Evolutionary conservation across 2,113 vertebrate genomes (phyloP).

Genomic region (Coracopsis vasa): DNA sequence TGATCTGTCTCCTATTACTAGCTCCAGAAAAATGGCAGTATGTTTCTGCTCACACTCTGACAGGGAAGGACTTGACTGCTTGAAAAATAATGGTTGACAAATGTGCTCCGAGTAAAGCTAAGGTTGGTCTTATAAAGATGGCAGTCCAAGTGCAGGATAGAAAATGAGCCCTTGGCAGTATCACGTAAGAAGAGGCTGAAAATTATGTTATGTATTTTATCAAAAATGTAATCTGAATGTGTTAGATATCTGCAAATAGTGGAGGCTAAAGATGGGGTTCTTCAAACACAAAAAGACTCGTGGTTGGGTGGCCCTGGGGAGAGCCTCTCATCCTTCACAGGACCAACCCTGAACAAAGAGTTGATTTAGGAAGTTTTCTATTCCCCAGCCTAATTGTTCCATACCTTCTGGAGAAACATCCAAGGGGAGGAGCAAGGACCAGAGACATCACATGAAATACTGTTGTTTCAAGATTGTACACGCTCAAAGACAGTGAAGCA

Average conservation of each 20-base stretch:
- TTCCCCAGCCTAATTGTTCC: not conserved
- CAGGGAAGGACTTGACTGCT: not conserved
- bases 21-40: slow-evolving; percentile 22
- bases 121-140: not conserved
- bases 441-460: fast-evolving
- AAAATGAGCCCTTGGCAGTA: not conserved
- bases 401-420: not conserved
- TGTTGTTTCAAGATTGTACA: not conserved
- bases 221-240: not conserved
- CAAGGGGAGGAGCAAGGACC: fast-evolving
- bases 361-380: not conserved
- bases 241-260: not conserved
- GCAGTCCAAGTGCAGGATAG: not conserved
- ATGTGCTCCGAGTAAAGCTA: not conserved
- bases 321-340: not conserved
- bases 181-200: not conserved
- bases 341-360: not conserved
- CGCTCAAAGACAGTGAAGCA: not conserved
- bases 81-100: not conserved
- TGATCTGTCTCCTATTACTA: not conserved
- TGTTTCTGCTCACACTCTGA: not conserved
- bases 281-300: not conserved
- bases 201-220: not conserved
- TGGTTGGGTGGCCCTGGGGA: not conserved
- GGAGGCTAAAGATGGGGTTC: not conserved